These are phyloP conservation scores for Druon quercuslanigerum DNA, from an alignment of 1,140 invertebrate genomes.

Conservation along the genomic window DNA sequence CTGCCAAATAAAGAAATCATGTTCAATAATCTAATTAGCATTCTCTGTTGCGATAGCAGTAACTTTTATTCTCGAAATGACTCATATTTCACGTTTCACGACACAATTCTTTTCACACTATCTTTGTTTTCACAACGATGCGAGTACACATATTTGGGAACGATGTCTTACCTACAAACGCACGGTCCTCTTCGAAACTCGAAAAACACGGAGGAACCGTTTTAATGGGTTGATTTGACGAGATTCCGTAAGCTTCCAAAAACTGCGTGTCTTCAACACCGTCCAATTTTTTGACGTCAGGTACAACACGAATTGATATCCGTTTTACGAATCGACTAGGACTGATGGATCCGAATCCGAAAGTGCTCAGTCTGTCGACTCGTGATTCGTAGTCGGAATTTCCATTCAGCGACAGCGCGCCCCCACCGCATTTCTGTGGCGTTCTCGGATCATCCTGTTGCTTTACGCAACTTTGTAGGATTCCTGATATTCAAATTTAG, in stretches of 20 bases:
- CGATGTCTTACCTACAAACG: background rate
- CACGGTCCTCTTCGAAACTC: background rate
- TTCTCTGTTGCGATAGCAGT: no score
- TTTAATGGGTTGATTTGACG: conserved; percentile 31
- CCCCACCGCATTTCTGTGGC: conserved; percentile 13
- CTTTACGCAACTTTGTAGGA: conserved; percentile 49
- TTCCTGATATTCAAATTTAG: conserved; percentile 44
- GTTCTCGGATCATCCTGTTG: conserved; percentile 43
- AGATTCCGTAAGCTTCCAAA: conserved; percentile 62
- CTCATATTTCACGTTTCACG: no score
- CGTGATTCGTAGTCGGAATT: conserved; percentile 37
- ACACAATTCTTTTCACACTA: no score
- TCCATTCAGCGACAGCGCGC: conserved; percentile 25
- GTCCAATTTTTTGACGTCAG: conserved; percentile 48
- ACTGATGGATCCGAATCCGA: conserved; percentile 35
- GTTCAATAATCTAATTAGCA: no score
- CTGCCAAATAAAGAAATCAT: conserved; percentile 33
- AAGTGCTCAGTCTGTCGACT: conserved; percentile 27
- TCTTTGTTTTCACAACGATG: no score
- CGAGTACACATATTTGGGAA: no score
- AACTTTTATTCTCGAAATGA: no score
- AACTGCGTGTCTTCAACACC: conserved; percentile 56
- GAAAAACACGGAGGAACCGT: background rate
- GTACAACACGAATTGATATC: conserved; percentile 64
- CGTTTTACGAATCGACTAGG: conserved; percentile 42